These are phyloP conservation scores for Odocoileus virginianus DNA, from an alignment of 2,113 vertebrate genomes.

Conservation along the genomic window DNA sequence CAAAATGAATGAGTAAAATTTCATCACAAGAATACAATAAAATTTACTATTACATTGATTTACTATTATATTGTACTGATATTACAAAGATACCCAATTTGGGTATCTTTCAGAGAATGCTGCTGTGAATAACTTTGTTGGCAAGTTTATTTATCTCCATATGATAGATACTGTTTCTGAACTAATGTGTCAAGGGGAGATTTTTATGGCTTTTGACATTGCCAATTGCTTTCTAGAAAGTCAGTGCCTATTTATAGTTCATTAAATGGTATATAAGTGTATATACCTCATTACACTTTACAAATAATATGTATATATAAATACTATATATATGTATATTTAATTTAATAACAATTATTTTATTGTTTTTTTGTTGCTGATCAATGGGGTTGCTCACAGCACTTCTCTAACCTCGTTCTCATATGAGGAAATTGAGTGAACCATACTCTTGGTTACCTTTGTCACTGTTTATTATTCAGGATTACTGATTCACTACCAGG, in stretches of 20 bases:
- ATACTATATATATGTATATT: background rate
- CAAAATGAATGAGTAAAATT: background rate
- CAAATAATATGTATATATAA: background rate
- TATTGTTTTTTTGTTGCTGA: background rate
- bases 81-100: background rate
- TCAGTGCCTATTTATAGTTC: background rate
- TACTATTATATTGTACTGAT: too few species aligned
- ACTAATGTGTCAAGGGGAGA: background rate
- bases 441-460: background rate
- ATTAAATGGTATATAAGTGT: background rate
- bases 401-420: background rate
- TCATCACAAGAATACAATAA: background rate
- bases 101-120: background rate
- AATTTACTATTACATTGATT: background rate
- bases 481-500: background rate
- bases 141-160: background rate
- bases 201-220: background rate
- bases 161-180: background rate
- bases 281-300: background rate
- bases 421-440: background rate
- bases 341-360: background rate
- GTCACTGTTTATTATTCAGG: background rate
- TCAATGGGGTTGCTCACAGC: background rate
- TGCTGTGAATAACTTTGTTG: background rate
- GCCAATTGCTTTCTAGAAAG: background rate